Evolutionary conservation across 2,797 vertebrate genomes (phyloP), one percentile per base, ranked within the genome.

Genomic region (Rhincodon typus): DNA sequence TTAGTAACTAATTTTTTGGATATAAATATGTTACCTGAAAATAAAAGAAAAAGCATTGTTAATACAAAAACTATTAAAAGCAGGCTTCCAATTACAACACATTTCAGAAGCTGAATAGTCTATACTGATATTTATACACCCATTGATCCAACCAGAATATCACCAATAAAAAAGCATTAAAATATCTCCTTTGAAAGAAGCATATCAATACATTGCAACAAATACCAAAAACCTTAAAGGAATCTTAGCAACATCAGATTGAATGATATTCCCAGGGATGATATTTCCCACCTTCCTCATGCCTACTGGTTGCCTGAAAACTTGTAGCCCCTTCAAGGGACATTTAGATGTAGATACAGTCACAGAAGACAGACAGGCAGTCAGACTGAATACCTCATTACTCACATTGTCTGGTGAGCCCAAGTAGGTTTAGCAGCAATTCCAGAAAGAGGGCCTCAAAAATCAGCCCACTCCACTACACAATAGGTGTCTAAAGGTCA

Each of bases 11-110:
- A 97, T 94, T 98, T 99, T 90, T 98, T 98, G 69, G 99, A 99
- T 97, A 99, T 99, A 96, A 99, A 99, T 96, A 99, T 99, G 97
- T 99, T 99, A 96, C 99, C 99, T 99, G 30, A 42, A 57, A 96
- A 50, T 96, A 91, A 70, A 46, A 69, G 6, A 10, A 25, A 12
- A 25, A 67, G 8, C 17, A 93, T 2, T 10, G 25, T 42, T 84
- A 84, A 46, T 1, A 46, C 46, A 21, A 42, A 46, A 42, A 23
- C 21, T 42, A 69, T 69, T 67, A 93, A 38, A n/a, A 93, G 67
- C 34, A 93, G 90, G 34, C 17, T 50, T 62, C 12, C 27, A 88
- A 57, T 88, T 62, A 10, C 57, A 57, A 4, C 57, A 88, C 13
- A 93, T 69, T 69, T 57, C 53, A 90, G 53, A 90, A 90, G 30